Conservation (phyloP, 1,140 invertebrate species). For the Lycorma delicatula region DNA sequence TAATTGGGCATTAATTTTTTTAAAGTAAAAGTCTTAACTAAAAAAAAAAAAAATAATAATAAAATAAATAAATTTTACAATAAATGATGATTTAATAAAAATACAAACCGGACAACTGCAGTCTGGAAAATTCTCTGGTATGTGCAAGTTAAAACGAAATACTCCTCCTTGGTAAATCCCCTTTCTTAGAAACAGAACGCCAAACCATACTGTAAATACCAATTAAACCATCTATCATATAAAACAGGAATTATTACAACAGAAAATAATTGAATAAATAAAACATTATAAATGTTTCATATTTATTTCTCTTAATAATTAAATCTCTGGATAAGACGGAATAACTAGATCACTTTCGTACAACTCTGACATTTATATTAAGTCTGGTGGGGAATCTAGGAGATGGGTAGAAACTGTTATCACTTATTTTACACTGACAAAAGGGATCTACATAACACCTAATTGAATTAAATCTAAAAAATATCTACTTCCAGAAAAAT, state of each 20-base stretch:
- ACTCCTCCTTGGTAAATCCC: constrained; percentile 81
- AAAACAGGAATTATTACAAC: constrained; percentile 15
- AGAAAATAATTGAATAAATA: no score
- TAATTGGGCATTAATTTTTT: not conserved
- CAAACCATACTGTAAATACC: constrained; percentile 78
- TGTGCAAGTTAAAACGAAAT: constrained; percentile 76
- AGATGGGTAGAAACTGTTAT: no score
- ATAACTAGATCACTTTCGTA: no score
- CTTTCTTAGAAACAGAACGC: constrained; percentile 81
- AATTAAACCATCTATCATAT: constrained; percentile 22
- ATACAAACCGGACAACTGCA: constrained; percentile 68
- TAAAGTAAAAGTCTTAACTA: not conserved
- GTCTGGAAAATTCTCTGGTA: constrained; percentile 84
- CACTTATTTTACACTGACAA: no score
- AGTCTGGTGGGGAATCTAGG: no score
- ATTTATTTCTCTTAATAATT: no score
- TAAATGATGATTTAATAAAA: constrained; percentile 11
- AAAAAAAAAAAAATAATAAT: constrained; percentile 4
- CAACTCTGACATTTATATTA: no score
- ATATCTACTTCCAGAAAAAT: no score
- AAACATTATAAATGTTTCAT: no score
- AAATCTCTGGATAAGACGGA: no score
- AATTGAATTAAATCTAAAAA: no score
- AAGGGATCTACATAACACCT: no score
- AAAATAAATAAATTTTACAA: constrained; percentile 18